A percentile compares a stretch with the other conserved stretches of the same genome.
Conservation (phyloP, 2,797 vertebrate genomes). For the Saguinus oedipus region DNA sequence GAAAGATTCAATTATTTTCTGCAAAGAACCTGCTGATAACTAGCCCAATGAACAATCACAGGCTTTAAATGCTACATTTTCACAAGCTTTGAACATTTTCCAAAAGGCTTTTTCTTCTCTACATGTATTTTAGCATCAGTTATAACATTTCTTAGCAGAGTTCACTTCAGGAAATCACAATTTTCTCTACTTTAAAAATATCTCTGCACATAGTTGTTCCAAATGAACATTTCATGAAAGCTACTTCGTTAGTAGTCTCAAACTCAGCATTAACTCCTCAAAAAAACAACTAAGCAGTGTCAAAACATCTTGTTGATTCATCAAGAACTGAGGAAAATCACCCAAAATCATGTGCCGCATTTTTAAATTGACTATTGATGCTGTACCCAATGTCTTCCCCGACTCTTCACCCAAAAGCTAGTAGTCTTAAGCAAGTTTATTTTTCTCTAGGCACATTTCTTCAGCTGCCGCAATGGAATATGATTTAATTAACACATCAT, state of each 20-base stretch:
- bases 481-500: not conserved
- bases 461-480: not conserved
- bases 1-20: not conserved
- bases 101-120: not conserved
- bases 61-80: not conserved
- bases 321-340: not conserved
- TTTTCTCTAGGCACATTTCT: constrained; percentile 1
- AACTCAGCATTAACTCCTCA: not conserved
- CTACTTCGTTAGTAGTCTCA: not conserved
- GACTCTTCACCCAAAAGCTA: not conserved
- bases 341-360: not conserved
- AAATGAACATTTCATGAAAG: not conserved
- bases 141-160: not conserved
- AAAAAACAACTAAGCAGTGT: not conserved
- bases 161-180: not conserved
- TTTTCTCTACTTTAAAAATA: constrained; percentile 25
- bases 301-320: not conserved
- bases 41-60: not conserved
- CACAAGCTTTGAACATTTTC: not conserved
- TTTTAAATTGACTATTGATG: not conserved
- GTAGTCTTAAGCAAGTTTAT: not conserved
- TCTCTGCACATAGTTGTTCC: not conserved
- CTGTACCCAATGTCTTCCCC: not conserved
- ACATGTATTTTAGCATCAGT: not conserved
- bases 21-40: not conserved